Conservation (phyloP, 2,888 invertebrate species). For the Melinaea marsaeus region DNA sequence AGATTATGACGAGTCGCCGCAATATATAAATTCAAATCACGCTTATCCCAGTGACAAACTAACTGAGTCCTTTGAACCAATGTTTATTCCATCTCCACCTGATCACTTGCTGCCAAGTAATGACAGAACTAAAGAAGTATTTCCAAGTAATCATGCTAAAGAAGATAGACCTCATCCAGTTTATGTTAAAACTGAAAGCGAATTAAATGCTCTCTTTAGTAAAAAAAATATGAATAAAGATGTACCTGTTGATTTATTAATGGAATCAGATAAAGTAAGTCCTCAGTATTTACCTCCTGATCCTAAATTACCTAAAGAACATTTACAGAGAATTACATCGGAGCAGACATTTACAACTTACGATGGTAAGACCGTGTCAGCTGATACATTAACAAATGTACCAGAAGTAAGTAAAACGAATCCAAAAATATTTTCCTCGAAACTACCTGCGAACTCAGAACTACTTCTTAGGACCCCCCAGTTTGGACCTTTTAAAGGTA, state of each 20-base stretch:
- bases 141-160: constrained; percentile 65
- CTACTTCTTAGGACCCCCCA: constrained; percentile 83
- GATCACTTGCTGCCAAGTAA: constrained; percentile 73
- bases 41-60: constrained; percentile 68
- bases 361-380: constrained; percentile 86
- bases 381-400: constrained; percentile 78
- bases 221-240: constrained; percentile 67
- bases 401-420: constrained; percentile 60
- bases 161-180: constrained; percentile 74
- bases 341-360: constrained; percentile 81
- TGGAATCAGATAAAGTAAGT: constrained; percentile 84
- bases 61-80: constrained; percentile 85
- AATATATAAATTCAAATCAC: constrained; percentile 56
- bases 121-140: constrained; percentile 65
- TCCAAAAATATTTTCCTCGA: constrained; percentile 61
- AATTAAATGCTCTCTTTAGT: constrained; percentile 56
- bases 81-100: constrained; percentile 88
- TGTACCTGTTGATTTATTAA: constrained; percentile 78
- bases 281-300: constrained; percentile 86
- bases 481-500: constrained; percentile 85
- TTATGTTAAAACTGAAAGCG: constrained; percentile 60
- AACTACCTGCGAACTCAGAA: constrained; percentile 70
- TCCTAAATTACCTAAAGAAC: constrained; percentile 67
- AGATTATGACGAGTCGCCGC: constrained; percentile 67
- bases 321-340: constrained; percentile 61